Evolutionary conservation across 1,140 invertebrate genomes (phyloP).

Genomic region (Hyphantria cunea): DNA sequence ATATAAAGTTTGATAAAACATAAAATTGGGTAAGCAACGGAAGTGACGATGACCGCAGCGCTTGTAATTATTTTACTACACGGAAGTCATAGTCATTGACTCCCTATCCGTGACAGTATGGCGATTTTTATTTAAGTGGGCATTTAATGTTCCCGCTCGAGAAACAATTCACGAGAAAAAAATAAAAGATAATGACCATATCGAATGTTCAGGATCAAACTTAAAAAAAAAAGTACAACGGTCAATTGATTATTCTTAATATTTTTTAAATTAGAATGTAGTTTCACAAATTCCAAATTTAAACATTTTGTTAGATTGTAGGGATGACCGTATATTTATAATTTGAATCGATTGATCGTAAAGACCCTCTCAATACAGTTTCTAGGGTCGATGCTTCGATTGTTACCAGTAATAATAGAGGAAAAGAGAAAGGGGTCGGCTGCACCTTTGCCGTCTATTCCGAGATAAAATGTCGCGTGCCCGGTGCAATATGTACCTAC

Average conservation of each 20-base stretch:
- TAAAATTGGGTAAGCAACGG: constrained; percentile 1
- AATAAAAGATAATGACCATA: background rate
- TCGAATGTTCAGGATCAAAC: background rate
- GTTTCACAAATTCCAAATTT: background rate
- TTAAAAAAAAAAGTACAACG: background rate
- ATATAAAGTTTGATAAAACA: constrained; percentile 3
- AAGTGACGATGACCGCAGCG: constrained; percentile 24
- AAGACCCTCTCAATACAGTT: constrained; percentile 26
- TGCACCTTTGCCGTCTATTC: constrained; percentile 53
- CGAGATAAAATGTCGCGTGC: constrained; percentile 54
- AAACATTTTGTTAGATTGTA: background rate
- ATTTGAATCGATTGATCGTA: constrained; percentile 29
- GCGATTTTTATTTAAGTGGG: constrained; percentile 4
- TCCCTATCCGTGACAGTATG: constrained; percentile 3
- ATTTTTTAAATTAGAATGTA: background rate
- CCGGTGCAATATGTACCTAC: constrained; percentile 23
- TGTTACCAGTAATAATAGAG: constrained; percentile 51
- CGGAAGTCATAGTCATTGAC: constrained; percentile 27
- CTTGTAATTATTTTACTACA: constrained; percentile 16
- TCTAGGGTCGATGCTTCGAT: constrained; percentile 48
- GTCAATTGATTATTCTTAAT: background rate
- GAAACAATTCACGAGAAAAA: background rate
- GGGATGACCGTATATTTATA: constrained; percentile 9
- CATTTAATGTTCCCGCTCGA: background rate
- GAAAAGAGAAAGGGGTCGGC: constrained; percentile 51